Evolutionary conservation across 2,113 vertebrate genomes (phyloP).

Genomic region (Barbus barbus): DNA sequence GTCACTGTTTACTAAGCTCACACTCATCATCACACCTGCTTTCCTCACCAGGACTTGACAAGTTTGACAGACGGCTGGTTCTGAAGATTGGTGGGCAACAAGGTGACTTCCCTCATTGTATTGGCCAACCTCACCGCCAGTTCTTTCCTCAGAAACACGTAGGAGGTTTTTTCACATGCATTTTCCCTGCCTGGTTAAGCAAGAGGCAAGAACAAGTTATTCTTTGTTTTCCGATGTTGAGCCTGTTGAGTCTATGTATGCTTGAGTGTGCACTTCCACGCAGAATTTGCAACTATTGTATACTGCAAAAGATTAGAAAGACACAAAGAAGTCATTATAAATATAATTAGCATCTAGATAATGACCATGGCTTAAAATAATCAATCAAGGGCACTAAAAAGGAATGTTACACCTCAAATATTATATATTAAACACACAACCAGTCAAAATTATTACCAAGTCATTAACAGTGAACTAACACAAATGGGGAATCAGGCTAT

Average conservation of each 20-base stretch:
- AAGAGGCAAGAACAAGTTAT: background rate
- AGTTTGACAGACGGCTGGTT: constrained; percentile 82
- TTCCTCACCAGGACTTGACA: constrained; percentile 68
- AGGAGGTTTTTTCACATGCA: constrained; percentile 88
- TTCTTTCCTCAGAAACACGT: constrained; percentile 87
- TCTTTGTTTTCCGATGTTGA: background rate
- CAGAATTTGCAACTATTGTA: background rate
- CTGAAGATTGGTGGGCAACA: constrained; percentile 83
- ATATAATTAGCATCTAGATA: too few species aligned
- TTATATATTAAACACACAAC: background rate
- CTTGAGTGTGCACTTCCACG: background rate
- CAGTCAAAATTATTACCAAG: background rate
- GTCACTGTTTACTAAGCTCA: background rate
- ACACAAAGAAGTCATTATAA: background rate
- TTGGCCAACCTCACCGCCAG: constrained; percentile 86
- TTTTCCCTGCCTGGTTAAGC: constrained; percentile 80
- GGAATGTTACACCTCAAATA: background rate
- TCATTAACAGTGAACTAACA: background rate
- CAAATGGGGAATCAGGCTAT: too few species aligned
- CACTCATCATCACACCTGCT: constrained; percentile 19
- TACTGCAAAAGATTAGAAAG: background rate
- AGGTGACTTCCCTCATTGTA: constrained; percentile 87
- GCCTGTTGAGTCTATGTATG: background rate
- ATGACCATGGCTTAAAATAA: too few species aligned
- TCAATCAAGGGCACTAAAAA: background rate